Conservation (phyloP, 2,113 vertebrate genomes). For the Silurus meridionalis region DNA sequence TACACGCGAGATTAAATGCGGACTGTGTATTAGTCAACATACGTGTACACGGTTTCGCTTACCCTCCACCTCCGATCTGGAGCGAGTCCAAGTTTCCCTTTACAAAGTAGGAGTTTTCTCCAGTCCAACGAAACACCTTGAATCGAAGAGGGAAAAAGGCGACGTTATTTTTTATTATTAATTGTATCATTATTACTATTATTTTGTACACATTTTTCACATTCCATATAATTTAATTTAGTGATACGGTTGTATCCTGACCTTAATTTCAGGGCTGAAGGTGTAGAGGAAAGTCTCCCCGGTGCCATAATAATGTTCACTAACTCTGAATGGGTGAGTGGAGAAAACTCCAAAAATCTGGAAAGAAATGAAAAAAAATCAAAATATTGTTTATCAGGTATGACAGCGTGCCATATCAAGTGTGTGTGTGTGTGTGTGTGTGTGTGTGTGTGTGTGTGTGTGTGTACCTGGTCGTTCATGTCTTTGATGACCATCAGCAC, state of each 20-base stretch:
- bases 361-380: neutral
- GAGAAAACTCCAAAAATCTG: slow-evolving; percentile 95
- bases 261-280: slow-evolving; percentile 95
- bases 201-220: neutral
- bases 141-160: neutral
- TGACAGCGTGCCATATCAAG: too few species aligned
- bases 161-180: neutral
- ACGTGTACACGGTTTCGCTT: slow-evolving; percentile 54
- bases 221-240: too few species aligned
- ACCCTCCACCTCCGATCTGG: slow-evolving; percentile 96
- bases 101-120: slow-evolving; percentile 98
- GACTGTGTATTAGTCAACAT: neutral
- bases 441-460: neutral
- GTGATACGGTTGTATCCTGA: slow-evolving; percentile 48
- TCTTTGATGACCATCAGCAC: slow-evolving; percentile 93
- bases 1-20: neutral
- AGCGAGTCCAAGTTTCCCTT: slow-evolving; percentile 92
- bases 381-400: neutral
- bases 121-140: slow-evolving; percentile 94
- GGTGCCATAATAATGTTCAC: slow-evolving; percentile 95
- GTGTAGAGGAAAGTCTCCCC: slow-evolving; percentile 97
- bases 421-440: neutral
- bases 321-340: slow-evolving; percentile 92
- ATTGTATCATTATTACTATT: neutral
- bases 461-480: slow-evolving; percentile 88